phyloP scores from a whole-genome alignment of 2,888 invertebrate genomes.

The Tipula vernalis region DNA sequence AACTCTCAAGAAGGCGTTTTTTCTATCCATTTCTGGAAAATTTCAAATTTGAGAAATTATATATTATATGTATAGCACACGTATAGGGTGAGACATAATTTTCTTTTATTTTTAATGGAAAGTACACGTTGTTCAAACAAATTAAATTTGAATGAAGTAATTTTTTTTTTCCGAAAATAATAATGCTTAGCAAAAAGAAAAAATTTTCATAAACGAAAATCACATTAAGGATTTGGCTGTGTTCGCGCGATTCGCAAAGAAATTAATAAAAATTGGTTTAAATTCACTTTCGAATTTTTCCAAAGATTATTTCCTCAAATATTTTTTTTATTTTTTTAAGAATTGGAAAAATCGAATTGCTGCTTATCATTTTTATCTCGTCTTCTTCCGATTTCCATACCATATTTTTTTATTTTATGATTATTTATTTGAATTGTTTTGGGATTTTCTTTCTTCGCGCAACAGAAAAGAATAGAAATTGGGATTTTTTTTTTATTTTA shows the following conservation, averaged over 20 bases:
- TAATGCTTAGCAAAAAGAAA: not conserved
- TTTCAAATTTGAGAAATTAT: not conserved
- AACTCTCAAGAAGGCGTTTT: not conserved
- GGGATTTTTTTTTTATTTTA: not conserved
- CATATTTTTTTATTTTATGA: not conserved
- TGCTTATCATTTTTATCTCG: not conserved
- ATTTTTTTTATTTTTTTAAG: not conserved
- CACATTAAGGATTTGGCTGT: not conserved
- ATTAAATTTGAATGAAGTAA: not conserved
- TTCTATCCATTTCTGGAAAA: not conserved
- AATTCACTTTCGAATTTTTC: not conserved
- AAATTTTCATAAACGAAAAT: not conserved
- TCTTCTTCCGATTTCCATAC: not conserved
- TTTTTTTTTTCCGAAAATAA: not conserved
- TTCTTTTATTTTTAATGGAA: not conserved
- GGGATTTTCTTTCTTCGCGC: not conserved
- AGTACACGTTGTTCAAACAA: not conserved
- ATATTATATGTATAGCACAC: not conserved
- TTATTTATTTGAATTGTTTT: slow-evolving; percentile 4
- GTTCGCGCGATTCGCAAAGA: not conserved
- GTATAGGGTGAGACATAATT: not conserved
- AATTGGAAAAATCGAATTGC: not conserved
- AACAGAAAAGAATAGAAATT: not conserved
- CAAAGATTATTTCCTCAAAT: not conserved
- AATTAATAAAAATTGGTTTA: not conserved